Evolutionary conservation across 2,888 invertebrate species (phyloP).

Genomic region (Pocota personata): DNA sequence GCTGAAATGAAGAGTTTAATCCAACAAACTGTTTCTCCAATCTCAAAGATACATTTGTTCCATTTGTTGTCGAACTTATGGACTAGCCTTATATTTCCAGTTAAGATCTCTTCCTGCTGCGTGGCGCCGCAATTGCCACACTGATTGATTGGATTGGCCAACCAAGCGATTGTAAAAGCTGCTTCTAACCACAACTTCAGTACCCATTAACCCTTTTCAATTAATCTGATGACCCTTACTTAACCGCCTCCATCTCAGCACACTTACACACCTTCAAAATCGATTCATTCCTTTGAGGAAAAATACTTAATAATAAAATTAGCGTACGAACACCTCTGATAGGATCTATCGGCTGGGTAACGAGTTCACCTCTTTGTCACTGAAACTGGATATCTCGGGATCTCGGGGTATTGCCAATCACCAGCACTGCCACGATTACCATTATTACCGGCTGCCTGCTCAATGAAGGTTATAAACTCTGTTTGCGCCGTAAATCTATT

Average conservation of each 20-base stretch:
- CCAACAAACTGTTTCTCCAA: too few species aligned
- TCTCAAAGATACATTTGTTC: too few species aligned
- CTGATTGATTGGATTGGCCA: conserved; percentile 5
- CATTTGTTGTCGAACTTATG: neutral
- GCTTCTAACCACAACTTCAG: neutral
- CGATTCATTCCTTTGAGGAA: conserved; percentile 8
- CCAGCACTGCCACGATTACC: conserved; percentile 34
- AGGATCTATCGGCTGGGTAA: conserved; percentile 59
- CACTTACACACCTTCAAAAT: conserved; percentile 38
- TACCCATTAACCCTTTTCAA: conserved; percentile 65
- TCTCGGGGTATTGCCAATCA: conserved; percentile 65
- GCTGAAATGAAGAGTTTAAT: too few species aligned
- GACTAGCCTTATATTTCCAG: neutral
- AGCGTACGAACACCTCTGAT: conserved; percentile 69
- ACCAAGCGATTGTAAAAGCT: neutral
- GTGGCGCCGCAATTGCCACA: neutral
- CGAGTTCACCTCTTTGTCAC: conserved; percentile 71
- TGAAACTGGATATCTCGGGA: conserved; percentile 54
- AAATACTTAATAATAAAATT: conserved; percentile 61
- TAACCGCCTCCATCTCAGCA: conserved; percentile 11
- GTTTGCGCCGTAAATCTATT: conserved; percentile 43
- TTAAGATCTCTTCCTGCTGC: neutral
- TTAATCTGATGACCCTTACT: conserved; percentile 56
- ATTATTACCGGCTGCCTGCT: conserved; percentile 17
- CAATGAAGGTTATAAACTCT: conserved; percentile 43